Conservation (phyloP, 2,113 vertebrate genomes). For the Hymenochirus boettgeri region DNA sequence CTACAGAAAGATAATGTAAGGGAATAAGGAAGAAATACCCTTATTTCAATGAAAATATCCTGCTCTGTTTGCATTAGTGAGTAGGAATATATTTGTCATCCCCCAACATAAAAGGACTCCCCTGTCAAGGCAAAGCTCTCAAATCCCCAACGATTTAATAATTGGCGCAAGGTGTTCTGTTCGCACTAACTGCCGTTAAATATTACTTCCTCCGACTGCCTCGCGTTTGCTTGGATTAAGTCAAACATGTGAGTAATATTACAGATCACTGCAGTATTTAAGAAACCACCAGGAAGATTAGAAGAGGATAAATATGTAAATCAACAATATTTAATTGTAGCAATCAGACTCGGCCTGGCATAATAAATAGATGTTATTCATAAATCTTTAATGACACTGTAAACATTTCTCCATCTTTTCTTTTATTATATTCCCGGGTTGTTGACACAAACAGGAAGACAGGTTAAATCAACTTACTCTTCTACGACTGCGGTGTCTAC, state of each 20-base stretch:
- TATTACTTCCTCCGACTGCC: neutral
- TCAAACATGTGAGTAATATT: slow-evolving; percentile 63
- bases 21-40: neutral
- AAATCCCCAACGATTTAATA: slow-evolving; percentile 10
- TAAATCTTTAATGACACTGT: slow-evolving; percentile 64
- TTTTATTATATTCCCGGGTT: neutral
- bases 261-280: slow-evolving; percentile 69
- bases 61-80: slow-evolving; percentile 8
- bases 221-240: slow-evolving; percentile 66
- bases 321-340: slow-evolving; percentile 66
- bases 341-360: slow-evolving; percentile 50
- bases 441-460: slow-evolving; percentile 13
- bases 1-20: neutral
- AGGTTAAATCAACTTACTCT: slow-evolving; percentile 20
- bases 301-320: slow-evolving; percentile 71
- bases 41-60: neutral
- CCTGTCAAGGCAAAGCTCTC: neutral
- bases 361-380: slow-evolving; percentile 49
- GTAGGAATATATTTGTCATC: slow-evolving; percentile 6
- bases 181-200: neutral
- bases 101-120: neutral
- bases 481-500: neutral
- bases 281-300: slow-evolving; percentile 63
- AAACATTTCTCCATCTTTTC: slow-evolving; percentile 50
- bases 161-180: neutral